These are phyloP conservation scores for Colossoma macropomum DNA, from an alignment of 2,113 vertebrate species.

Conservation along the genomic window DNA sequence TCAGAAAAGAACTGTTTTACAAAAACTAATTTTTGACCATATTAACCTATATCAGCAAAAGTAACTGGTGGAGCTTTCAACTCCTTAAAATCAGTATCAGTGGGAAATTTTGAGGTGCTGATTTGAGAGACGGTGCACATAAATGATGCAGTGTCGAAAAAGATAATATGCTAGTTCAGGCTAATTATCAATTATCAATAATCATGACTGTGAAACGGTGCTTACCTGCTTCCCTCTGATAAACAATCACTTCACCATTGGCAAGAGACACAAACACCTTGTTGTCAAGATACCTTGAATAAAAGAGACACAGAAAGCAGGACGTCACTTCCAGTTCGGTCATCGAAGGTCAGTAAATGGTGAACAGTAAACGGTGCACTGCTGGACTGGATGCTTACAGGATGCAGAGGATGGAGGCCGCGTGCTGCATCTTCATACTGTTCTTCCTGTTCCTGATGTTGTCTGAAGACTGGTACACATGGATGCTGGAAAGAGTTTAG, in stretches of 20 bases:
- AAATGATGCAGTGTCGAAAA: no score
- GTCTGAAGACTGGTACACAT: constrained; percentile 97
- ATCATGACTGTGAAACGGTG: background rate
- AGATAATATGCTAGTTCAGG: background rate
- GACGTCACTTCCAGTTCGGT: background rate
- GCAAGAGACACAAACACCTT: constrained; percentile 97
- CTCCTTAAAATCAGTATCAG: no score
- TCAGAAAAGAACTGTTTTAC: no score
- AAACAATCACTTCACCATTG: constrained; percentile 92
- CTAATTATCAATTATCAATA: background rate
- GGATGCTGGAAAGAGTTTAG: constrained; percentile 80
- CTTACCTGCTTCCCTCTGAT: constrained; percentile 95
- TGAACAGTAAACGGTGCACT: background rate
- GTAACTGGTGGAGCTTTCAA: no score
- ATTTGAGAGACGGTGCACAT: no score
- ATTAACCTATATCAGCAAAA: no score
- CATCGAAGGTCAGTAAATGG: background rate
- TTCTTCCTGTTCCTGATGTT: constrained; percentile 98
- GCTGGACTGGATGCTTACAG: constrained; percentile 79
- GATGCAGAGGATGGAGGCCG: constrained; percentile 90
- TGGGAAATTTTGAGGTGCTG: no score
- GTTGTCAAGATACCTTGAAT: constrained; percentile 89
- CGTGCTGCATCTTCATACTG: constrained; percentile 98
- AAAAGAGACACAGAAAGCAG: background rate
- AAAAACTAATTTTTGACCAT: no score